Conservation (phyloP, 2,797 vertebrate species). For the Mormyrops attenuatus region DNA sequence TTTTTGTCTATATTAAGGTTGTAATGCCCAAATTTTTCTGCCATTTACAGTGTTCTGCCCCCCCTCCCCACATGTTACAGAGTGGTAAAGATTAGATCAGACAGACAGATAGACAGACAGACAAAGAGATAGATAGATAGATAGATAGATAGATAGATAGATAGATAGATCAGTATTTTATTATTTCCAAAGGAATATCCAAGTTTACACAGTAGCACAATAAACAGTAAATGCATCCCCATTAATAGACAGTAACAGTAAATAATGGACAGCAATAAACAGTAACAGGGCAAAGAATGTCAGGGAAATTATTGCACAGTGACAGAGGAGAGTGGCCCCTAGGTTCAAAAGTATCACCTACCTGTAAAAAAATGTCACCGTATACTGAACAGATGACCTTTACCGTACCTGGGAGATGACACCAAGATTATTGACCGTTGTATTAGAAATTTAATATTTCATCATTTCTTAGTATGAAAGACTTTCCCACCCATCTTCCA, state of each 20-base stretch:
- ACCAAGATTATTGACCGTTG: not conserved
- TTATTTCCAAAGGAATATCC: not conserved
- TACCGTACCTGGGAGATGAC: not conserved
- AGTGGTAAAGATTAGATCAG: not conserved
- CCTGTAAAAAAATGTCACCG: not conserved
- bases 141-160: not conserved
- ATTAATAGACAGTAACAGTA: not conserved
- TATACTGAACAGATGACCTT: not conserved
- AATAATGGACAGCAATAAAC: not conserved
- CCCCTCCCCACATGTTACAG: not conserved
- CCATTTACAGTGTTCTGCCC: not conserved
- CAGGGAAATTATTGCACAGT: not conserved
- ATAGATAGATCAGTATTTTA: not conserved
- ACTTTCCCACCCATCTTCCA: not conserved
- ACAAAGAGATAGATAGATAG: not conserved
- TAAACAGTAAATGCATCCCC: not conserved
- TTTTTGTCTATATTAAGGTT: not conserved
- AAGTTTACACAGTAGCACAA: not conserved
- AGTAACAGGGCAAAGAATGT: not conserved
- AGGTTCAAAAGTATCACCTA: not conserved
- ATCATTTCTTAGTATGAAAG: not conserved
- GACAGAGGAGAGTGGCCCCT: not conserved
- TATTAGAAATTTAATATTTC: not conserved
- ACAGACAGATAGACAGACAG: not conserved
- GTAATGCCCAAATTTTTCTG: not conserved